Conservation (phyloP, 1,140 invertebrate genomes). For the Pseudomyrmex flavicornis region DNA sequence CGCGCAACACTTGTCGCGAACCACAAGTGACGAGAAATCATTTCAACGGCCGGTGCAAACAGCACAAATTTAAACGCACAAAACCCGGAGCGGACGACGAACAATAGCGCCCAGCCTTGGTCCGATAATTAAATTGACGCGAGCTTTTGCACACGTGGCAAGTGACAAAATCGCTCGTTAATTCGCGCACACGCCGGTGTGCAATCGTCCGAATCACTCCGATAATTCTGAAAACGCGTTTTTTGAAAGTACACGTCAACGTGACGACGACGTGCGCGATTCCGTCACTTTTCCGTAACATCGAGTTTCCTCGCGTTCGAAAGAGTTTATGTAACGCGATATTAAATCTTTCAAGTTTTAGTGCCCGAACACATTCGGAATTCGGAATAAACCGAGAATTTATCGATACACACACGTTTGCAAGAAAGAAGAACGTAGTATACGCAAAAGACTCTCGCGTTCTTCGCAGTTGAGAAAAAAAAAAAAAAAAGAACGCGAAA, state of each 20-base stretch:
- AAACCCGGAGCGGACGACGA: conserved; percentile 62
- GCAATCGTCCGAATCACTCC: conserved; percentile 26
- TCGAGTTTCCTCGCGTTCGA: background rate
- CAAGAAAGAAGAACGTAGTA: no score
- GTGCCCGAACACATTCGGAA: no score
- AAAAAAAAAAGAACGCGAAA: background rate
- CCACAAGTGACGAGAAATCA: conserved; percentile 62
- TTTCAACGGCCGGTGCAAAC: conserved; percentile 55
- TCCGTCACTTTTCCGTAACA: background rate
- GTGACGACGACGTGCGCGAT: background rate
- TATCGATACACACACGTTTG: background rate
- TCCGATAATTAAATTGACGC: conserved; percentile 74
- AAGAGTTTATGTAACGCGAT: no score
- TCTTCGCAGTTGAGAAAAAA: no score
- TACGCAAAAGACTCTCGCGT: no score
- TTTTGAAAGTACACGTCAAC: conserved; percentile 50
- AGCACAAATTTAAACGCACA: conserved; percentile 67
- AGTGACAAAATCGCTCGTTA: conserved; percentile 73
- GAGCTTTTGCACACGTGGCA: conserved; percentile 70
- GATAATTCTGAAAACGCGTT: conserved; percentile 28
- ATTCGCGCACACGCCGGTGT: conserved; percentile 62
- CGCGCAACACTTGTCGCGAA: conserved; percentile 19
- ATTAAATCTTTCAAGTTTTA: no score
- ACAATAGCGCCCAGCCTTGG: conserved; percentile 71
- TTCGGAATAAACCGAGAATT: no score